These are phyloP conservation scores for Triops longicaudatus DNA, from an alignment of 1,140 invertebrate genomes.

Conservation along the genomic window DNA sequence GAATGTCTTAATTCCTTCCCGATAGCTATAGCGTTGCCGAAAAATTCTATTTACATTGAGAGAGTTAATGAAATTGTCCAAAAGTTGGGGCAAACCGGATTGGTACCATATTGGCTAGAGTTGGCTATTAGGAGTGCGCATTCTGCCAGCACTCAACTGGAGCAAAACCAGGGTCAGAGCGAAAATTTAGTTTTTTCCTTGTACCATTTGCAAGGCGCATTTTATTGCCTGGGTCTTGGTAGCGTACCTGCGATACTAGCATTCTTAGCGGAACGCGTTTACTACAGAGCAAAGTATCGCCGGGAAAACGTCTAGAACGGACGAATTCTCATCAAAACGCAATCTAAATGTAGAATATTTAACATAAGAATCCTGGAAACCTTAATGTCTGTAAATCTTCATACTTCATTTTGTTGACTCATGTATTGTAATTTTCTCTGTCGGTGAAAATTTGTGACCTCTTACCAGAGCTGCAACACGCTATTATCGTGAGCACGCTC, in stretches of 20 bases:
- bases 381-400: no score
- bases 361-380: no score
- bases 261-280: neutral
- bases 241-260: neutral
- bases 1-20: neutral
- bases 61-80: constrained; percentile 5
- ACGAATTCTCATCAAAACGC: no score
- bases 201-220: neutral
- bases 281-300: neutral
- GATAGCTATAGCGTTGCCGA: neutral
- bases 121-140: neutral
- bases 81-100: neutral
- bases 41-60: neutral
- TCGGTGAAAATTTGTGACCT: no score
- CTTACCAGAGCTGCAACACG: no score
- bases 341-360: no score
- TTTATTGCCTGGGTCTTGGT: neutral
- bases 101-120: neutral
- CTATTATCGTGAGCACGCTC: no score
- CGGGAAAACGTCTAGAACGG: no score
- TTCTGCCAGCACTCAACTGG: neutral
- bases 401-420: no score
- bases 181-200: neutral
- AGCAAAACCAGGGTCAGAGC: neutral
- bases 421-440: no score